These are phyloP conservation scores for Ictalurus punctatus DNA, from an alignment of 2,113 vertebrate genomes.

Conservation along the genomic window DNA sequence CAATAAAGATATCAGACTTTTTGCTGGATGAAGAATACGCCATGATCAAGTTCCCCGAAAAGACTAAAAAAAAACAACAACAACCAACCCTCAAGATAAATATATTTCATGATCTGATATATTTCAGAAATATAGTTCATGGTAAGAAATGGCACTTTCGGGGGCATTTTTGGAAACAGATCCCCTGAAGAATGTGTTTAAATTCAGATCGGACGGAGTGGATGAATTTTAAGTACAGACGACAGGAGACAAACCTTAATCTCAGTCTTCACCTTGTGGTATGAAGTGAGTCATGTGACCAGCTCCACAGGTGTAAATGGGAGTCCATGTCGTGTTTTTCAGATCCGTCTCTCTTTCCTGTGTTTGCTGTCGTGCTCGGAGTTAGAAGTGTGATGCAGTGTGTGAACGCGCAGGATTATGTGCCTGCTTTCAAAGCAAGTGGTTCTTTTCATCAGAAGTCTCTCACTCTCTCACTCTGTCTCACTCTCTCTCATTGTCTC, in stretches of 20 bases:
- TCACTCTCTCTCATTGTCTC: neutral
- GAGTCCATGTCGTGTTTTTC: neutral
- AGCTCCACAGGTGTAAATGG: neutral
- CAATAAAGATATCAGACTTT: neutral
- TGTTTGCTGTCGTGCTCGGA: neutral
- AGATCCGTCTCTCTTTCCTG: neutral
- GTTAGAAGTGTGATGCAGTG: neutral
- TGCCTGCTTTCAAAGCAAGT: too few relatives aligned
- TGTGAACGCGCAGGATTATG: neutral
- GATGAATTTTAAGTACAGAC: too few relatives aligned
- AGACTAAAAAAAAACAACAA: neutral
- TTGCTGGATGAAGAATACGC: neutral
- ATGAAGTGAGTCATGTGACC: neutral
- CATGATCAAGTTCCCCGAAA: neutral
- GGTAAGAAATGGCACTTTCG: neutral
- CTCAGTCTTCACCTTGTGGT: neutral
- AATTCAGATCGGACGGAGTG: too few relatives aligned
- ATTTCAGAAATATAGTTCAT: neutral
- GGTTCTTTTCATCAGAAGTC: neutral
- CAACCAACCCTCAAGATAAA: neutral
- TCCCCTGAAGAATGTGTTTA: neutral
- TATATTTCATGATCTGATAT: too few relatives aligned
- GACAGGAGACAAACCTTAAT: neutral
- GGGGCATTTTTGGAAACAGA: neutral
- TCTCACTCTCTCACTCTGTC: neutral